These are phyloP conservation scores for Mirza zaza DNA, from an alignment of 2,113 vertebrate genomes.

Conservation along the genomic window DNA sequence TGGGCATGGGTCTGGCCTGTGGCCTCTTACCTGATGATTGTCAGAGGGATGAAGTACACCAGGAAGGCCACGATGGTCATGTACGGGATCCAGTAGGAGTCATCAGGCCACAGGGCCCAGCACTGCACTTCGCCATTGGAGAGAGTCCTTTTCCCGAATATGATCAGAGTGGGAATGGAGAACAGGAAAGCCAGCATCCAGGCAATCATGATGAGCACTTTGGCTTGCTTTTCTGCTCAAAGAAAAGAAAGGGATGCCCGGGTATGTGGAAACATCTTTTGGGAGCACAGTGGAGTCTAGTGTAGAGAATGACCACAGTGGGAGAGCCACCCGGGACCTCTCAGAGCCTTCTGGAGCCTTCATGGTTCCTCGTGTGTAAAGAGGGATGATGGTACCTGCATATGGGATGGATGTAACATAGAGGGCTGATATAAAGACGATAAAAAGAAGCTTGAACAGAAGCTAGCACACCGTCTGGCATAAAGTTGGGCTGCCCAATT, in stretches of 20 bases:
- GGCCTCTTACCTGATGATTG: slow-evolving; percentile 86
- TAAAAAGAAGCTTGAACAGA: neutral
- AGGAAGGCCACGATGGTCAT: slow-evolving; percentile 87
- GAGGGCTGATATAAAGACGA: too few species aligned
- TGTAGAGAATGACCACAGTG: neutral
- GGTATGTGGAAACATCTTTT: neutral
- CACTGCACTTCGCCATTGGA: slow-evolving; percentile 86
- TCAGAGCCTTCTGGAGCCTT: too few species aligned
- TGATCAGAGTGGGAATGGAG: slow-evolving; percentile 86
- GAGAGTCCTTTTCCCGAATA: slow-evolving; percentile 87
- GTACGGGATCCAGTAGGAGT: slow-evolving; percentile 88
- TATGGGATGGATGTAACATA: too few species aligned
- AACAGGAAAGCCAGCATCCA: slow-evolving; percentile 88
- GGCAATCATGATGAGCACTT: slow-evolving; percentile 83
- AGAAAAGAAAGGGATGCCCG: slow-evolving; percentile 50
- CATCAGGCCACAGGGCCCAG: slow-evolving; percentile 88
- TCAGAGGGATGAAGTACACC: slow-evolving; percentile 88
- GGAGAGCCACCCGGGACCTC: neutral
- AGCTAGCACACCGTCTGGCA: neutral
- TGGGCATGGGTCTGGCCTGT: neutral
- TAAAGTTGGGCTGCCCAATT: neutral
- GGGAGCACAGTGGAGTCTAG: too few species aligned
- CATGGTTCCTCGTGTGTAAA: neutral
- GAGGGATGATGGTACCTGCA: neutral
- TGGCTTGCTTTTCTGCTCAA: slow-evolving; percentile 86